Evolutionary conservation across 2,797 vertebrate species (phyloP).

Genomic region (Enteromius thamalakanensis): DNA sequence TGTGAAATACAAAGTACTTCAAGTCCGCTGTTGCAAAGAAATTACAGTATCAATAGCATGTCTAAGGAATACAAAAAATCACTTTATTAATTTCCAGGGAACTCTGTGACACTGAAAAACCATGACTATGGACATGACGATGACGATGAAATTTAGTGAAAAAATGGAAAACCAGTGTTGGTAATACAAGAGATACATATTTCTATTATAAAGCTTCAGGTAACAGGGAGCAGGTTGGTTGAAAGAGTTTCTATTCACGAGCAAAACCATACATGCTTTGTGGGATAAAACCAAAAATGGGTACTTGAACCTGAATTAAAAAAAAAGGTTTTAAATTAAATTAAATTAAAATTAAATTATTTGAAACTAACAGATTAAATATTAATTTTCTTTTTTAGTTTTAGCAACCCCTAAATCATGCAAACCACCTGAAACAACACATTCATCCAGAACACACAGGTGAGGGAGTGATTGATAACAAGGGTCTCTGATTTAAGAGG

Average conservation of each 20-base stretch:
- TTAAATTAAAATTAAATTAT: background rate
- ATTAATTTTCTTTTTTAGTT: background rate
- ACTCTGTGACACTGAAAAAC: conserved; percentile 1
- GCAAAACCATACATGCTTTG: conserved; percentile 25
- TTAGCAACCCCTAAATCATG: background rate
- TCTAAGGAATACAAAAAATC: conserved; percentile 18
- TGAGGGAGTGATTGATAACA: conserved; percentile 14
- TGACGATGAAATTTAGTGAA: background rate
- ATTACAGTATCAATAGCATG: background rate
- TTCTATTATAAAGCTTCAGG: background rate
- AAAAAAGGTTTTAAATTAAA: background rate
- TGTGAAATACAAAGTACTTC: conserved; percentile 9
- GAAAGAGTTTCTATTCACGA: background rate
- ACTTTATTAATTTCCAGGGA: conserved; percentile 7
- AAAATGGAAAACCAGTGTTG: background rate
- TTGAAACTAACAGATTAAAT: background rate
- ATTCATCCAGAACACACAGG: conserved; percentile 24
- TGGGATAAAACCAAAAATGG: background rate
- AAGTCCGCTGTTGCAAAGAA: background rate
- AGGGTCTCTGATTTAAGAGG: conserved; percentile 24
- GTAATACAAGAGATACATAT: background rate
- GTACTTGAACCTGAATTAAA: background rate
- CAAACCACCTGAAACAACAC: conserved; percentile 21
- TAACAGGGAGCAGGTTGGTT: background rate
- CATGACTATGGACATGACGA: background rate